Evolutionary conservation across 2,797 vertebrate species (phyloP).

Genomic region (Enteromius paludinosus): DNA sequence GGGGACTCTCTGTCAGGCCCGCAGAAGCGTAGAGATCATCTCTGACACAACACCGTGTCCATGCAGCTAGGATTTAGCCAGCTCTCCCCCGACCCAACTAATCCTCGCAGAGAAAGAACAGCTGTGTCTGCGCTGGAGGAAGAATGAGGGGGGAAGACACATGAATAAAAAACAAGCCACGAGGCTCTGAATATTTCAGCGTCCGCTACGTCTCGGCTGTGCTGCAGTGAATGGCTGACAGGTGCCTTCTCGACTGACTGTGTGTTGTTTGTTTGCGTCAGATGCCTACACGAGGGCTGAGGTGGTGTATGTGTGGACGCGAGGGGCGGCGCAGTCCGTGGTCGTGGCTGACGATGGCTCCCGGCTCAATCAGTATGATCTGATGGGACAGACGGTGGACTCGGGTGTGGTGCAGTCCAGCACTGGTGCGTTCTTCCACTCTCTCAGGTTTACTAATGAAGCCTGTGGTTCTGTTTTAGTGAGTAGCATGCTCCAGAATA

Average conservation of each 20-base stretch:
- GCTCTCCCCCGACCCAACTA: conserved; percentile 55
- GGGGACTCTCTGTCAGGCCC: conserved; percentile 18
- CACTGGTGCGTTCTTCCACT: conserved; percentile 84
- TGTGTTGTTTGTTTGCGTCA: conserved; percentile 61
- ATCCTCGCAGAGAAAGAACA: conserved; percentile 58
- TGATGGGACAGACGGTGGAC: conserved; percentile 94
- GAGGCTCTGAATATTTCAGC: conserved; percentile 82
- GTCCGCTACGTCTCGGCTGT: conserved; percentile 58
- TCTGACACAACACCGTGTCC: conserved; percentile 24
- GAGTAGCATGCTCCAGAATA: conserved; percentile 54
- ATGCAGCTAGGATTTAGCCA: conserved; percentile 50
- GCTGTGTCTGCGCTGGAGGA: conserved; percentile 2
- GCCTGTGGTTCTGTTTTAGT: conserved; percentile 42
- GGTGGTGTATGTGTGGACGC: conserved; percentile 96
- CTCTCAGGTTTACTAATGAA: neutral
- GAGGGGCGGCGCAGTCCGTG: conserved; percentile 91
- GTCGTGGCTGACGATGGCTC: conserved; percentile 98
- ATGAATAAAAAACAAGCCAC: conserved; percentile 71
- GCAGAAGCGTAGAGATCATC: conserved; percentile 24
- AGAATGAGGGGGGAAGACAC: conserved; percentile 41
- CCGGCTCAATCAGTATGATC: conserved; percentile 95
- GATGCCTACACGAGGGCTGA: conserved; percentile 97
- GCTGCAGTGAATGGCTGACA: conserved; percentile 52
- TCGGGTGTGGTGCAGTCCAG: conserved; percentile 97
- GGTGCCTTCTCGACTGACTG: neutral